Evolutionary conservation across 2,797 vertebrate genomes (phyloP).

Genomic region (Anguilla anguilla): DNA sequence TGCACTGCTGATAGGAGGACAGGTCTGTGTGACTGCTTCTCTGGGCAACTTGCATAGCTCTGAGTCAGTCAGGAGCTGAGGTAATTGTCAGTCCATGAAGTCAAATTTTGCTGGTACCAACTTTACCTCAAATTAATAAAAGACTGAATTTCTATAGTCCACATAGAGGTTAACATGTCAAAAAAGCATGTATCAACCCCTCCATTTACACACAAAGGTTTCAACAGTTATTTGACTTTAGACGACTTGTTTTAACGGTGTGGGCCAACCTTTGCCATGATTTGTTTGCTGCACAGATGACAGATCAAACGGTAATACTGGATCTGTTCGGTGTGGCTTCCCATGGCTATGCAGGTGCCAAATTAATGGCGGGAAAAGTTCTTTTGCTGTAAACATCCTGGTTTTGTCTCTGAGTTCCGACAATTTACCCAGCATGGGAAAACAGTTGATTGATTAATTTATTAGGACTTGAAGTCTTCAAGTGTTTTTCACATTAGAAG

Average conservation of each 20-base stretch:
- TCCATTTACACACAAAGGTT: neutral
- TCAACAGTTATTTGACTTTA: neutral
- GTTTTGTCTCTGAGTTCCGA: conserved; percentile 5
- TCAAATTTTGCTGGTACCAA: neutral
- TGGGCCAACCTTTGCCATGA: neutral
- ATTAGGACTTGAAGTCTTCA: neutral
- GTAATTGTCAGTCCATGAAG: neutral
- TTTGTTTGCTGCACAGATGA: neutral
- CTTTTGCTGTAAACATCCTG: conserved; percentile 11
- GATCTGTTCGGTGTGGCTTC: neutral
- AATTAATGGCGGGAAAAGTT: neutral
- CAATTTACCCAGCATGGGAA: conserved; percentile 10
- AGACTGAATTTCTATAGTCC: neutral
- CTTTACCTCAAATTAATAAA: neutral
- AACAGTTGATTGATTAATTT: conserved; percentile 13
- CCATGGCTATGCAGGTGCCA: neutral
- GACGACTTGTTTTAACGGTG: neutral
- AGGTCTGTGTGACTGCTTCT: neutral
- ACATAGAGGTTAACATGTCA: neutral
- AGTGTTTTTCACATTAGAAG: neutral
- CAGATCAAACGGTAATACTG: neutral
- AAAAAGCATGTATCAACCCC: neutral
- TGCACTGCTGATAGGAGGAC: neutral
- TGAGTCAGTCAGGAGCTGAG: neutral
- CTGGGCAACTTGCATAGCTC: neutral